phyloP scores from a whole-genome alignment of 2,113 vertebrate genomes.

The Gracilinanus agilis region DNA sequence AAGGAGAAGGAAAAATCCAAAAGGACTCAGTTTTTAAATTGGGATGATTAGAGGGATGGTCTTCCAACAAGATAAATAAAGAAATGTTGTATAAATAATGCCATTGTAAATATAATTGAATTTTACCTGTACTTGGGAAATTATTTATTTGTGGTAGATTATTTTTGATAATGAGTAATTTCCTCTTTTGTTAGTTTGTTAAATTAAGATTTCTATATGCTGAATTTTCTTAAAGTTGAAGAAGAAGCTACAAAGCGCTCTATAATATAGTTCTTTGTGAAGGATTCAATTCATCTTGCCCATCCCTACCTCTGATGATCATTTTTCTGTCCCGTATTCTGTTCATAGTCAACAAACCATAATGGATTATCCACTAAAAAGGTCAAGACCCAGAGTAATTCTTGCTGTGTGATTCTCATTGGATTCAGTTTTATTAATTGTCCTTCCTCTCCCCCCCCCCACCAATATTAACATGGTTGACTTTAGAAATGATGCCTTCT shows the following conservation, averaged over 20 bases:
- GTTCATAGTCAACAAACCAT: background rate
- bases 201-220: background rate
- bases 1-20: background rate
- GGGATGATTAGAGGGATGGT: background rate
- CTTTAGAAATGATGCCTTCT: background rate
- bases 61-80: background rate
- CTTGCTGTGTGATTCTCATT: background rate
- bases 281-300: background rate
- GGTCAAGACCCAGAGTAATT: background rate
- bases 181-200: background rate
- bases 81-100: background rate
- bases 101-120: background rate
- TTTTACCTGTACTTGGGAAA: no score
- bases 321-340: background rate
- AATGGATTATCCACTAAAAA: background rate
- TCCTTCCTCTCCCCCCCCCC: background rate
- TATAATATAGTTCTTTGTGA: background rate
- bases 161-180: background rate
- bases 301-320: background rate
- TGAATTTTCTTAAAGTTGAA: background rate
- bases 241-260: background rate
- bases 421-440: background rate
- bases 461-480: slow-evolving; percentile 23
- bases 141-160: background rate
- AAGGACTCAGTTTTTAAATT: background rate